Percentiles rank a stretch among this genome's conserved stretches.
Conservation (phyloP, 1,140 invertebrate genomes). For the Drosophila trapezifrons region DNA sequence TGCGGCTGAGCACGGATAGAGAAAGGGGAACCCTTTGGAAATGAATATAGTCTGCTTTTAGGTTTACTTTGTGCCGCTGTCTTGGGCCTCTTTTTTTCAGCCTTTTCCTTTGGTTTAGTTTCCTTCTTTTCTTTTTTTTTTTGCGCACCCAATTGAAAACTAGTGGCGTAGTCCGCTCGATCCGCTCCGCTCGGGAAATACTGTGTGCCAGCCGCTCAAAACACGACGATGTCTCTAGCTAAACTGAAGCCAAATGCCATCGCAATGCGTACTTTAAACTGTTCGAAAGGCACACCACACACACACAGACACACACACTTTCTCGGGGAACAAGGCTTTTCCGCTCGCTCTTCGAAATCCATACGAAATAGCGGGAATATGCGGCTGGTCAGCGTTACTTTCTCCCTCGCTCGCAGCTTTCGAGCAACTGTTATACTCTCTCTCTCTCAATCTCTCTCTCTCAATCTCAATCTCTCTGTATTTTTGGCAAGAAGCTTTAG, state of each 20-base stretch:
- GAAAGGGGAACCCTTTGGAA: constrained; percentile 19
- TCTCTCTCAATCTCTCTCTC: constrained; percentile 3
- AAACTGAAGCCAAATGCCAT: constrained; percentile 73
- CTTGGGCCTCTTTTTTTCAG: constrained; percentile 24
- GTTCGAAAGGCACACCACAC: constrained; percentile 50
- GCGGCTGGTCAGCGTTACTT: constrained; percentile 23
- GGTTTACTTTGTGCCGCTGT: constrained; percentile 27
- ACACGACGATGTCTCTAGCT: constrained; percentile 81
- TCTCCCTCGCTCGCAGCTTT: constrained; percentile 24
- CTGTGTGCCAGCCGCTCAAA: constrained; percentile 59
- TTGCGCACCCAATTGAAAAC: constrained; percentile 42
- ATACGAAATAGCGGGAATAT: constrained; percentile 25
- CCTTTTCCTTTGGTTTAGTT: constrained; percentile 18
- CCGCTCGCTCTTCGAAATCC: constrained; percentile 9
- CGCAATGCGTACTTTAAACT: constrained; percentile 78
- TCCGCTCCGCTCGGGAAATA: constrained; percentile 48
- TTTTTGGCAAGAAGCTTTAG: constrained; percentile 49
- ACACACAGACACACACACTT: background rate
- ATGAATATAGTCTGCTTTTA: constrained; percentile 46
- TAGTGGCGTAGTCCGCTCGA: constrained; percentile 41
- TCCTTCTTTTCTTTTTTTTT: constrained; percentile 15
- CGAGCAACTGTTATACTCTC: constrained; percentile 61
- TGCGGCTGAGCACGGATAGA: constrained; percentile 15
- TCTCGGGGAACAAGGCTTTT: constrained; percentile 16
- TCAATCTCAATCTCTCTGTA: constrained; percentile 16